phyloP scores from a whole-genome alignment of 2,797 vertebrate species.

The Enteromius mattozi region DNA sequence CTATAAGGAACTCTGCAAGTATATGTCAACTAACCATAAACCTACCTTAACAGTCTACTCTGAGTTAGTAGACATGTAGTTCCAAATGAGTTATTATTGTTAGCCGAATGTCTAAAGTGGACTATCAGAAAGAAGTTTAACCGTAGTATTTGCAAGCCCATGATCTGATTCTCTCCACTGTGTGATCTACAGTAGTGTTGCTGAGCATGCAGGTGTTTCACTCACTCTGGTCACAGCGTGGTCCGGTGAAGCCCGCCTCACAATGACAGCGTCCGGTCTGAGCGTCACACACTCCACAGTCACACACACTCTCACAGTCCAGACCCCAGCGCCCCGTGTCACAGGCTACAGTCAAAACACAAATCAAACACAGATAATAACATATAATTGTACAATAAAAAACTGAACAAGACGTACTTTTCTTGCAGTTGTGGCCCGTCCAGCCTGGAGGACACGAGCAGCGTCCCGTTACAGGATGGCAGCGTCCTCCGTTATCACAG shows the following conservation, averaged over 20 bases:
- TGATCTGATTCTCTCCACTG: background rate
- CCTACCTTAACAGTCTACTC: too few species aligned
- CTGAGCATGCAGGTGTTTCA: background rate
- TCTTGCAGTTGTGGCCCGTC: constrained; percentile 86
- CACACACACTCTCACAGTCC: constrained; percentile 79
- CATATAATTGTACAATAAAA: background rate
- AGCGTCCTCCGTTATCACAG: constrained; percentile 87
- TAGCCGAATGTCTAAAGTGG: too few species aligned
- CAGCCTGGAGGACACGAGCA: constrained; percentile 89
- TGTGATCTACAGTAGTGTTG: background rate
- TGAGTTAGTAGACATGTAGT: too few species aligned
- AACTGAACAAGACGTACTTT: constrained; percentile 75
- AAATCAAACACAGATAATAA: background rate
- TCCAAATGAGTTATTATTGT: too few species aligned
- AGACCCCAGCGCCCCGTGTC: constrained; percentile 86
- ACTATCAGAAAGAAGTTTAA: too few species aligned
- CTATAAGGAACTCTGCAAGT: too few species aligned
- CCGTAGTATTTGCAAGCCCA: background rate
- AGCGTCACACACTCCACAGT: constrained; percentile 86
- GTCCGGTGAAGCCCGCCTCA: constrained; percentile 84
- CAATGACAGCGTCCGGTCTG: constrained; percentile 86
- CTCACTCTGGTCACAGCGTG: constrained; percentile 83
- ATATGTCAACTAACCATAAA: too few species aligned
- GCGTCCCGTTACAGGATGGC: constrained; percentile 82
- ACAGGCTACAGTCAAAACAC: constrained; percentile 79